Conservation (phyloP, 2,888 invertebrate species). For the Mesorhabditis spiculigera region DNA sequence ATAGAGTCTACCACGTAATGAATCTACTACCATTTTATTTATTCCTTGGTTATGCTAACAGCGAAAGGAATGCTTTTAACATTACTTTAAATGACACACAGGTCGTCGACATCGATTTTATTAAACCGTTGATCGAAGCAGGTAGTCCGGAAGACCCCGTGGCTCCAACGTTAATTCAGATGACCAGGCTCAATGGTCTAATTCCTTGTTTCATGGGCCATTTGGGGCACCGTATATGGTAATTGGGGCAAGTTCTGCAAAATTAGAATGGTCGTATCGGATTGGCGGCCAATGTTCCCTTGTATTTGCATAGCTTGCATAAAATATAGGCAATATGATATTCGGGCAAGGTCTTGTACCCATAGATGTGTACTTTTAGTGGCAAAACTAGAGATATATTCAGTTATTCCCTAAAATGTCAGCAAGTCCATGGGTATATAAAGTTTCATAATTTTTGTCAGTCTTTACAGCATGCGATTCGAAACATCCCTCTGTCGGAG, state of each 20-base stretch:
- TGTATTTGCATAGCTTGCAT: too few species aligned
- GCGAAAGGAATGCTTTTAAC: background rate
- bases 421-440: slow-evolving; percentile 3
- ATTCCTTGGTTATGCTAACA: background rate
- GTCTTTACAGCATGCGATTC: slow-evolving; percentile 3
- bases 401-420: background rate
- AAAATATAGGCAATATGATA: too few species aligned
- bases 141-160: background rate
- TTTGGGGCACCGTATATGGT: background rate
- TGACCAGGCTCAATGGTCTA: background rate
- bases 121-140: background rate
- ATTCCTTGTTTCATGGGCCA: too few species aligned
- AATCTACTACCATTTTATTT: too few species aligned
- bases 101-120: background rate
- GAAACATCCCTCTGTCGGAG: slow-evolving; percentile 10
- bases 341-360: too few species aligned
- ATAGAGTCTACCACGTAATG: too few species aligned
- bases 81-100: background rate
- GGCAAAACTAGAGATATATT: too few species aligned
- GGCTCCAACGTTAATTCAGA: background rate
- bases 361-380: too few species aligned
- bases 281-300: too few species aligned
- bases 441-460: background rate
- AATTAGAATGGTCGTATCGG: background rate
- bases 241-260: background rate